Base-by-base conservation (phyloP, 2,113 vertebrate species). In the Benitochromis conjunctus region DNA sequence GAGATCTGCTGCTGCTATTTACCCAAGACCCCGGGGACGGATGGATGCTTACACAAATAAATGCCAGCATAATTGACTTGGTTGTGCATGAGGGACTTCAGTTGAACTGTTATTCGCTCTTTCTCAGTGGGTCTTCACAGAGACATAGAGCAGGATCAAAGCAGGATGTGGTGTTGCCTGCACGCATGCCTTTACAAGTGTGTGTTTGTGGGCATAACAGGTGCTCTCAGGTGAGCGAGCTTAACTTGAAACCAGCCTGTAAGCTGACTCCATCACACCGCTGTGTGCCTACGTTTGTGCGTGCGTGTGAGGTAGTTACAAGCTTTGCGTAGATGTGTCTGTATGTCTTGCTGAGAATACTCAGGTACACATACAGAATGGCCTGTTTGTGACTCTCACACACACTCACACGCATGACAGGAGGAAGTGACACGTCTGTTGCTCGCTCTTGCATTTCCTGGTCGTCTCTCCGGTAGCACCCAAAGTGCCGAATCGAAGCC, bases 351-450 rank as follows among this genome's bases (percentile, higher is more conserved):
- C 71, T 71, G 80, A 60, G 60, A 48, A 31, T 51, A 80, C 74
- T 34, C 56, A 55, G 82, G 82, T 82, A 83, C 51, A 34, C 58
- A 29, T 36, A 54, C 21, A 78, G 43, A 24, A 41, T 34, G 74
- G 76, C 13, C 34, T 21, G 62, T 87, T 31, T 78, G 84, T 87
- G 81, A 95, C 78, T 9, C 31, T 76, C 82, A 36, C 60, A 24
- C 76, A 69, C 53, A 55, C 60, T 66, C 60, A 14, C 43, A 43
- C 74, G 5, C 48, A 9, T 81, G 31, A 80, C 79, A 91, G 87
- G 91, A 93, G 93, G 93, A 96, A 95, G 95, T 94, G 89, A 92
- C 91, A 91, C 85, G 54, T 89, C 89, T 91, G 81, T 66, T 53
- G 83, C 86, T 92, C 18, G 4, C 54, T 92, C 93, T 95, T 87